Evolutionary conservation across 2,113 vertebrate species (phyloP), one percentile per base, ranked within the genome.

Genomic region (Catharus minimus): DNA sequence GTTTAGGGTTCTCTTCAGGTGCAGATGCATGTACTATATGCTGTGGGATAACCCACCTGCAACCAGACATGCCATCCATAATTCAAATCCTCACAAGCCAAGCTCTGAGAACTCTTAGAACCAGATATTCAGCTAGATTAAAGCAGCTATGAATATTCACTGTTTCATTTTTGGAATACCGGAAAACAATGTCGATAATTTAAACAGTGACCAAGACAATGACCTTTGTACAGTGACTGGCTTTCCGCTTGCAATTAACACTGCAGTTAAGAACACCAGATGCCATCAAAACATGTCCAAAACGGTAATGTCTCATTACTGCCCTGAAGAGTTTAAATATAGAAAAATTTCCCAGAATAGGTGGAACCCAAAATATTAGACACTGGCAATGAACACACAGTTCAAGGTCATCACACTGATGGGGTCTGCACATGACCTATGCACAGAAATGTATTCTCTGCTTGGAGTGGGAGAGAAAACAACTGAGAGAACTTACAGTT

Each of bases 381-480:
- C 23, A 36, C 13, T 52, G 38, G n/a, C 56, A 74, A 47, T 16
- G 36, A 86, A 83, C 32, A 83, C 62, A 47, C 11, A 62, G 65
- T 46, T 74, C 0, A 0, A 74, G 26, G 38, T 61, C 46, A 77
- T 28, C 32, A 56, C 7, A 11, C n/a, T 15, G 53, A 32, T 7
- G 6, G 23, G 23, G 53, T 46, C 41, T 88, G n/a, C 41, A 41
- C 2, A 8, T 12, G 36, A 41, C 38, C 72, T 76, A 9, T 0
- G 2, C 41, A 82, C 23, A 80, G 19, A 72, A 79, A 65, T 6
- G 17, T 46, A 44, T 12, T 68, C 33, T 44, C 50, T 88, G 67
- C 44, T 44, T 38, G 18, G 17, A 33, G 23, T 0, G 5, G 5
- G 1, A 9, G 4, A 13, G 1, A 43, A 24, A 66, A 62, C 41